These are phyloP conservation scores for Seriola aureovittata DNA, from an alignment of 2,113 vertebrate species.

Conservation along the genomic window DNA sequence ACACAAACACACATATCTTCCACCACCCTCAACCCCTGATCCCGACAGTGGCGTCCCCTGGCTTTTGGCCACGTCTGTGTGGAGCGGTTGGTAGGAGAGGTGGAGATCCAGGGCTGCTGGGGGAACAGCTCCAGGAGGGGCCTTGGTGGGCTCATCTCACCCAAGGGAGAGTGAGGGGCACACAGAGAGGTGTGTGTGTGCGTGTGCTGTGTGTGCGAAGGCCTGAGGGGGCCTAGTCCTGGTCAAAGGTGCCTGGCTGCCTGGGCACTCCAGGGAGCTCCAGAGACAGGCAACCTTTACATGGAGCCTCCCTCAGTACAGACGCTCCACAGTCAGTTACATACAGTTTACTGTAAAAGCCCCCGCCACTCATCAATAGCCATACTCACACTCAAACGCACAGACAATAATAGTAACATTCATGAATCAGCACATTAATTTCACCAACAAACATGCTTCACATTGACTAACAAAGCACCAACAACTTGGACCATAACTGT, in stretches of 20 bases:
- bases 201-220: constrained; percentile 48
- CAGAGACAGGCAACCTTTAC: constrained; percentile 78
- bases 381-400: constrained; percentile 54
- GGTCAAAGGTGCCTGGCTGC: constrained; percentile 80
- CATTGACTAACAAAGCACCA: constrained; percentile 20
- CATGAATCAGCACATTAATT: constrained; percentile 56
- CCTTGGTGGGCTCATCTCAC: constrained; percentile 77
- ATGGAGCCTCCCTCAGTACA: constrained; percentile 69
- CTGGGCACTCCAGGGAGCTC: constrained; percentile 75
- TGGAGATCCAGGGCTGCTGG: constrained; percentile 65
- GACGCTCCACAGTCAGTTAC: constrained; percentile 69
- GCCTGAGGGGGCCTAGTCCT: constrained; percentile 72
- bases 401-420: constrained; percentile 67
- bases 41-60: constrained; percentile 75
- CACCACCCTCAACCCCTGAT: constrained; percentile 59
- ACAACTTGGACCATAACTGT: neutral
- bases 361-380: constrained; percentile 68
- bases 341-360: constrained; percentile 69
- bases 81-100: constrained; percentile 67
- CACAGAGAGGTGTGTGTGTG: constrained; percentile 67
- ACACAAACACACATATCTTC: constrained; percentile 56
- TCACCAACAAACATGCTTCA: constrained; percentile 15
- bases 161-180: constrained; percentile 71
- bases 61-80: constrained; percentile 75
- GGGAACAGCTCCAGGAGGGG: constrained; percentile 69